Evolutionary conservation across 2,797 vertebrate species (phyloP).

Genomic region (Alfaro cultratus): DNA sequence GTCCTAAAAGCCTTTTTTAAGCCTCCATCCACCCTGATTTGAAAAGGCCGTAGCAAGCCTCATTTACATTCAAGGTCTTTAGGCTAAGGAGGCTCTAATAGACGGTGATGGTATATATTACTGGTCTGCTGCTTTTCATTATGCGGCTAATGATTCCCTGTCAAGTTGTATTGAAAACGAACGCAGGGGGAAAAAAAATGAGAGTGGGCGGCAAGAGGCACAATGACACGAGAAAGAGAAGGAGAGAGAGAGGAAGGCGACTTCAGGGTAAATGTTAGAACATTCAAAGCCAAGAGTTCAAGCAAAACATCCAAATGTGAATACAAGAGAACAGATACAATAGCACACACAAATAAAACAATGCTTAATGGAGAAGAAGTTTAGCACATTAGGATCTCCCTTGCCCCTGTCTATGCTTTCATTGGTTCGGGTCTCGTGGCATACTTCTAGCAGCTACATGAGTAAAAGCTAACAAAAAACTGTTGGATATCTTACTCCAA

Average conservation of each 20-base stretch:
- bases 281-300: background rate
- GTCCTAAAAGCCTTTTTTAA: conserved; percentile 39
- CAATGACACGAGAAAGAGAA: background rate
- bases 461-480: background rate
- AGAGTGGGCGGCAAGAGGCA: conserved; percentile 44
- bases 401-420: background rate
- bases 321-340: background rate
- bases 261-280: conserved; percentile 10
- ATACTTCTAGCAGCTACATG: background rate
- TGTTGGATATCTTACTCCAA: background rate
- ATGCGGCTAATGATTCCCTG: conserved; percentile 75
- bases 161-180: conserved; percentile 72
- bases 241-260: background rate
- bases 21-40: conserved; percentile 37
- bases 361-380: background rate
- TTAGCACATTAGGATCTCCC: background rate
- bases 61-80: conserved; percentile 69
- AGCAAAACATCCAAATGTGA: background rate
- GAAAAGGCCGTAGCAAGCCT: conserved; percentile 41
- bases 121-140: conserved; percentile 76
- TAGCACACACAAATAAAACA: background rate
- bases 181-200: conserved; percentile 34
- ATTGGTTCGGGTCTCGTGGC: background rate
- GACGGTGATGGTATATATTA: conserved; percentile 70
- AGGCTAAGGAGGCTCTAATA: conserved; percentile 70